These are phyloP conservation scores for Channa argus DNA, from an alignment of 2,113 vertebrate species.

Conservation along the genomic window DNA sequence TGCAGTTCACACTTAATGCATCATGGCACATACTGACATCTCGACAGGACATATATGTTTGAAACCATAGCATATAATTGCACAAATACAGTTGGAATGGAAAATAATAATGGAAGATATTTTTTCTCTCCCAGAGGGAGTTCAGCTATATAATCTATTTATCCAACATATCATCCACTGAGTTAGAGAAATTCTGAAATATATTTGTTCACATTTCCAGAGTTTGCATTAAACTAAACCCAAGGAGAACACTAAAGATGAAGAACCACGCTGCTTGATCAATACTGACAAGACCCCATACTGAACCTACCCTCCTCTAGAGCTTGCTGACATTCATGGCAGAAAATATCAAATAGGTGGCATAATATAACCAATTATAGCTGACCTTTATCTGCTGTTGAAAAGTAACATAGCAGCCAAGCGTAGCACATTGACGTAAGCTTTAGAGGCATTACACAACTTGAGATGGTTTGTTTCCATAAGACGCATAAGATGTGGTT, in stretches of 20 bases:
- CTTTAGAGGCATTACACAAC: neutral
- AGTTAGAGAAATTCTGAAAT: neutral
- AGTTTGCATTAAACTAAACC: constrained; percentile 8
- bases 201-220: neutral
- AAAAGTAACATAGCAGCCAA: neutral
- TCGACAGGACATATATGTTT: neutral
- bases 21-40: constrained; percentile 3
- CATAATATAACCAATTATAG: too few species aligned
- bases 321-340: neutral
- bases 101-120: neutral
- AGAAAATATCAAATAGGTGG: neutral
- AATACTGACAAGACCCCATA: constrained; percentile 9
- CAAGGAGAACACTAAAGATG: constrained; percentile 1
- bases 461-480: neutral
- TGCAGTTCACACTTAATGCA: constrained; percentile 14
- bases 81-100: neutral
- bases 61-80: neutral
- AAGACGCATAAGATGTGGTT: neutral
- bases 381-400: neutral
- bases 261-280: constrained; percentile 18
- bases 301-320: neutral
- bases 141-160: constrained; percentile 18
- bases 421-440: neutral
- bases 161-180: neutral
- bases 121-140: neutral